Evolutionary conservation across 2,113 vertebrate genomes (phyloP).

Genomic region (Notarius quadriscutis): DNA sequence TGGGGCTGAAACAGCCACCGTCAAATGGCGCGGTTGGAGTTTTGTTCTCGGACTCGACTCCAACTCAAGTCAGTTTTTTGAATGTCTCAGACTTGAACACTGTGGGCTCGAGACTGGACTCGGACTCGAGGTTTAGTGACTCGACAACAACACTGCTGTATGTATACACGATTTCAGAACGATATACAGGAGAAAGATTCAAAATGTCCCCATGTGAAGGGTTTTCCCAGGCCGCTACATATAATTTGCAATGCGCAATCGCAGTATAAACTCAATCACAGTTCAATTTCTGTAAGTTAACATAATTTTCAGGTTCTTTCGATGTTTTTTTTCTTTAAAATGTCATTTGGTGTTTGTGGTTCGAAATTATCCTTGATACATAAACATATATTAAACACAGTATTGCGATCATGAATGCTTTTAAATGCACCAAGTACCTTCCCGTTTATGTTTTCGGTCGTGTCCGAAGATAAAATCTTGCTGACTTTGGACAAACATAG

Average conservation of each 20-base stretch:
- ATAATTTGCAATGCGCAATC: not conserved
- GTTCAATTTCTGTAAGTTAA: not conserved
- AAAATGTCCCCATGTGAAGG: not conserved
- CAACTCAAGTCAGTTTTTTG: no score
- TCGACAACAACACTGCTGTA: no score
- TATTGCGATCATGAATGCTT: not conserved
- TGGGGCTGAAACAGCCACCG: no score
- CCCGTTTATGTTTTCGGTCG: not conserved
- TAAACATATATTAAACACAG: not conserved
- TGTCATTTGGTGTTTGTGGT: not conserved
- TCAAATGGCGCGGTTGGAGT: no score
- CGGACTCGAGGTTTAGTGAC: no score
- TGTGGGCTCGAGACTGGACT: no score
- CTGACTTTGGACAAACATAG: not conserved
- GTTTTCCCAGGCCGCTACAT: not conserved
- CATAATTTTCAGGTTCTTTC: not conserved
- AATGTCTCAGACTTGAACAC: no score
- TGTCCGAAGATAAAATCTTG: not conserved
- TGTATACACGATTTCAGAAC: not conserved
- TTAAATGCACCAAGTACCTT: not conserved
- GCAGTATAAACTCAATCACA: not conserved
- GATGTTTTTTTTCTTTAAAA: not conserved
- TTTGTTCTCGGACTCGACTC: no score
- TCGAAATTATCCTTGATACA: not conserved
- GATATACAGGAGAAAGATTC: not conserved